Conservation (phyloP, 1,140 invertebrate species). For the Aphelenchoides fujianensis region DNA sequence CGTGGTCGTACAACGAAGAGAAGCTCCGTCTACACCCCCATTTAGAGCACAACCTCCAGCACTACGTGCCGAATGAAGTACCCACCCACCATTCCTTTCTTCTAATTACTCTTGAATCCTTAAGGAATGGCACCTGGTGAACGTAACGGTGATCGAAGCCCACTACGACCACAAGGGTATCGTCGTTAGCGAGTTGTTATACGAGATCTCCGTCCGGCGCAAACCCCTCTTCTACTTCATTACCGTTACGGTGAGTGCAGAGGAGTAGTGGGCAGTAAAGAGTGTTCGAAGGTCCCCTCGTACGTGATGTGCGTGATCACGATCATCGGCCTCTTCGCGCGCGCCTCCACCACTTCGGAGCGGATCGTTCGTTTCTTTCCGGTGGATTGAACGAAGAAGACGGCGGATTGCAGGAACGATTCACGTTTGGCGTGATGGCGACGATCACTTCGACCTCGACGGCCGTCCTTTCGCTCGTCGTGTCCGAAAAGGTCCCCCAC, state of each 20-base stretch:
- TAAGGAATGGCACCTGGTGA: slow-evolving; percentile 53
- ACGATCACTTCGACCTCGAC: slow-evolving; percentile 31
- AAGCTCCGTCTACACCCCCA: slow-evolving; percentile 53
- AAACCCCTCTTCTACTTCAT: slow-evolving; percentile 57
- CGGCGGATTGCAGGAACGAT: slow-evolving; percentile 38
- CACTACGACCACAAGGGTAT: slow-evolving; percentile 55
- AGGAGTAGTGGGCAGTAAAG: too few relatives aligned
- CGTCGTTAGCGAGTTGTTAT: slow-evolving; percentile 46
- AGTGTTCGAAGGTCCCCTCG: too few relatives aligned
- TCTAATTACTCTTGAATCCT: slow-evolving; percentile 17
- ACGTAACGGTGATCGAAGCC: slow-evolving; percentile 44
- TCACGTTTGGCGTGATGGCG: slow-evolving; percentile 53
- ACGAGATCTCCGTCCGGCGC: slow-evolving; percentile 48
- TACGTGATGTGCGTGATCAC: slow-evolving; percentile 45
- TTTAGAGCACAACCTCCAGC: slow-evolving; percentile 45
- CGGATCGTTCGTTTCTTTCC: slow-evolving; percentile 31
- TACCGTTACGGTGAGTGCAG: too few relatives aligned
- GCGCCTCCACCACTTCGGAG: slow-evolving; percentile 54
- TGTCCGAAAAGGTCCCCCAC: slow-evolving; percentile 54
- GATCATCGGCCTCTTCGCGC: slow-evolving; percentile 52
- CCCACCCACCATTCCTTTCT: neutral
- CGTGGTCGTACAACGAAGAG: neutral
- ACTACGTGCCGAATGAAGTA: slow-evolving; percentile 54
- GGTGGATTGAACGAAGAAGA: neutral
- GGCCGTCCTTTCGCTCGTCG: slow-evolving; percentile 54